A percentile compares a stretch with the other conserved stretches of the same genome.
Evolutionary conservation across 2,797 vertebrate genomes (phyloP).

Genomic region (Anabas testudineus): DNA sequence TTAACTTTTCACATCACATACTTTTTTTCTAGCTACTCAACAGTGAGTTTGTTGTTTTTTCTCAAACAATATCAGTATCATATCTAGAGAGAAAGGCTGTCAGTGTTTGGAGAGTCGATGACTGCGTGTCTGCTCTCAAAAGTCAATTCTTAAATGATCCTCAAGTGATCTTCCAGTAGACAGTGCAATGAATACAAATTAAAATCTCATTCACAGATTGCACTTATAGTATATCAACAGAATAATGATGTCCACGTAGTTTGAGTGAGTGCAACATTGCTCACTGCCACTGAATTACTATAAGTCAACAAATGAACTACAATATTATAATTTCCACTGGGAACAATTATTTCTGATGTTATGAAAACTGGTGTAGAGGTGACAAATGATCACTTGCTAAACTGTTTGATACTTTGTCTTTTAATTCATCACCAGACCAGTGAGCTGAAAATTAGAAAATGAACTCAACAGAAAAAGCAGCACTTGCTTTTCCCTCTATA

Average conservation of each 20-base stretch:
- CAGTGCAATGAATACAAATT: neutral
- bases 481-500: no score
- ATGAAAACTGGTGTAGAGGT: neutral
- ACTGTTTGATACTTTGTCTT: neutral
- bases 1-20: no score
- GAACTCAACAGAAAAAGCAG: no score
- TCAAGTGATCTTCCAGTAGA: neutral
- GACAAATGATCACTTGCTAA: neutral
- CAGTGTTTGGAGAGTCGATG: no score
- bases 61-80: no score
- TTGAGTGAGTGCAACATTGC: neutral
- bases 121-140: no score
- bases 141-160: neutral
- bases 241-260: neutral
- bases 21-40: no score
- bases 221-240: neutral
- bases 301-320: neutral
- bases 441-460: no score
- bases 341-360: neutral
- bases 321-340: neutral
- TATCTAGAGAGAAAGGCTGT: no score
- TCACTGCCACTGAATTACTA: neutral
- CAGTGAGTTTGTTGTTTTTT: no score
- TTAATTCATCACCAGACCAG: neutral
- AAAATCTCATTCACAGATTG: neutral